These are phyloP conservation scores for Tangara arthus DNA, from an alignment of 2,797 vertebrate species.

Conservation along the genomic window DNA sequence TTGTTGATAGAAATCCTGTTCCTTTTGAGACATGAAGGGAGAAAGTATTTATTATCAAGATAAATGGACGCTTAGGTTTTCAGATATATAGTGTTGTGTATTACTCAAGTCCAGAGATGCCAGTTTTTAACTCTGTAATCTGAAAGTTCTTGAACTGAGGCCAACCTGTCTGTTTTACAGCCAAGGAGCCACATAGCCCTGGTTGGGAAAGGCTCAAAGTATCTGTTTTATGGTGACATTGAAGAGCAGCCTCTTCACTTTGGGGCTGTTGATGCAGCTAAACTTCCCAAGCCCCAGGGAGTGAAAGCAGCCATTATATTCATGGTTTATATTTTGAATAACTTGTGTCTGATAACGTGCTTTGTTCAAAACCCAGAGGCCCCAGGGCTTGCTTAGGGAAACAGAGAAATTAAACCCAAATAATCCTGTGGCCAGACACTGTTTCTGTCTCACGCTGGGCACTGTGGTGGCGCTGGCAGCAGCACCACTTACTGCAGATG, in stretches of 20 bases:
- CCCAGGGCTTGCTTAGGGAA: background rate
- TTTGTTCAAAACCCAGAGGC: background rate
- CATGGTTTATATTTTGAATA: background rate
- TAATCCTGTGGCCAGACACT: background rate
- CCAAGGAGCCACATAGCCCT: background rate
- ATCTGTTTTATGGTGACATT: background rate
- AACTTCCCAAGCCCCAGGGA: background rate
- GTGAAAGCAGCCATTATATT: background rate
- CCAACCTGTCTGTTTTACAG: slow-evolving; percentile 28
- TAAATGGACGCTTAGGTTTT: slow-evolving; percentile 54
- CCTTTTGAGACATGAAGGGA: slow-evolving; percentile 40
- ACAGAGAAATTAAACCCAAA: background rate
- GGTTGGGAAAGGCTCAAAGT: background rate
- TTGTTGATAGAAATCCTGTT: slow-evolving; percentile 64
- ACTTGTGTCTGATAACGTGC: background rate
- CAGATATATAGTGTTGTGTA: slow-evolving; percentile 28
- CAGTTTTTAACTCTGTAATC: slow-evolving; percentile 30
- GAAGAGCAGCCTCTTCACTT: background rate
- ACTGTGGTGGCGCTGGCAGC: background rate
- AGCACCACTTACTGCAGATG: background rate
- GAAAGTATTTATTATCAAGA: slow-evolving; percentile 65
- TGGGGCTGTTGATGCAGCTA: background rate
- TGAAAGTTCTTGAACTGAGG: slow-evolving; percentile 45
- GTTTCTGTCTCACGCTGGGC: background rate
- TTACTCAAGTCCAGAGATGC: slow-evolving; percentile 35